Percentiles rank a stretch among this genome's conserved stretches.
Conservation (phyloP, 2,113 vertebrate genomes). For the Chionis minor region DNA sequence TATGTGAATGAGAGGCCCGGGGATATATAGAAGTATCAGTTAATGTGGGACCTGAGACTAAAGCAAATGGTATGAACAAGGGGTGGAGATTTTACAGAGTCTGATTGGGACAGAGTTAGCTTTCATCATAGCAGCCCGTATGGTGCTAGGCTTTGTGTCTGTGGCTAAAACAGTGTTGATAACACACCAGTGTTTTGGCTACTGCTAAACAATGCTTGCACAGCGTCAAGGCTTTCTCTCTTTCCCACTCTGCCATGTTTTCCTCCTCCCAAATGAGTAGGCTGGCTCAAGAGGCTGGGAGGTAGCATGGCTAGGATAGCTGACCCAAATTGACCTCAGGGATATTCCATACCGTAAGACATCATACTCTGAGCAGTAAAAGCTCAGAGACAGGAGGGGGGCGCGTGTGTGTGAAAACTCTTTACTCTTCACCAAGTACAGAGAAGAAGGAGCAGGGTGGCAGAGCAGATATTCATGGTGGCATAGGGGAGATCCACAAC, state of each 20-base stretch:
- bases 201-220: background rate
- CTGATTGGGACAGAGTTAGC: background rate
- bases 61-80: background rate
- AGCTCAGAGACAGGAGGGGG: background rate
- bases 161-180: background rate
- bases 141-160: background rate
- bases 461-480: background rate
- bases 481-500: background rate
- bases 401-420: no score
- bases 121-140: background rate
- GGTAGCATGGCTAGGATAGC: background rate
- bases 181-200: background rate
- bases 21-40: background rate
- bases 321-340: no score
- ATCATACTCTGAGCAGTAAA: background rate
- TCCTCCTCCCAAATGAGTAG: background rate
- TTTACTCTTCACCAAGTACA: background rate
- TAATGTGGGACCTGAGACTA: background rate
- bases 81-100: no score
- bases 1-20: background rate
- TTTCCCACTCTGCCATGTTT: background rate
- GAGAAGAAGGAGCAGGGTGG: background rate
- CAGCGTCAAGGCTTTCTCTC: background rate
- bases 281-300: background rate
- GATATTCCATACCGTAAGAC: background rate